Conservation (phyloP, 2,888 invertebrate species). For the Lottia gigantea region DNA sequence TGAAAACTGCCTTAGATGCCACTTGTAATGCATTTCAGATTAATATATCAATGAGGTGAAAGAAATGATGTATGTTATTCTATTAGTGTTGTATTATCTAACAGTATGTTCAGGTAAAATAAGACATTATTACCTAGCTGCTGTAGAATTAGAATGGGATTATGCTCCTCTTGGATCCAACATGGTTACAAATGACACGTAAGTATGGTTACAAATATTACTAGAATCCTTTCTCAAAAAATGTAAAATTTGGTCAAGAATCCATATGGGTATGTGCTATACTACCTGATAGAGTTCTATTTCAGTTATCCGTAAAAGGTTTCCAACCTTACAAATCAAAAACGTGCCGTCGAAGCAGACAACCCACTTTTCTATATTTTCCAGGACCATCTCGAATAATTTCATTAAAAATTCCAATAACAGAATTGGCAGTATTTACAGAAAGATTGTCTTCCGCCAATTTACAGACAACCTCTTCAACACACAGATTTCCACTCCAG, state of each 20-base stretch:
- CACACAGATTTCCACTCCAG: conserved; percentile 21
- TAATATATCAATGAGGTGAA: too few species aligned
- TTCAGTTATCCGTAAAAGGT: too few species aligned
- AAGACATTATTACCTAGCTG: conserved; percentile 45
- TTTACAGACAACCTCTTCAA: conserved; percentile 33
- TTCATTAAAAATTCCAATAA: conserved; percentile 28
- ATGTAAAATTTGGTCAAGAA: too few species aligned
- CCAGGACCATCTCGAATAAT: conserved; percentile 32
- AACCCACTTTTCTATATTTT: neutral
- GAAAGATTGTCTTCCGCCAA: conserved; percentile 33
- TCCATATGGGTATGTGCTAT: too few species aligned
- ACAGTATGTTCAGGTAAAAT: conserved; percentile 5
- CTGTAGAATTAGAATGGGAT: conserved; percentile 46
- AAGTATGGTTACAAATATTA: neutral
- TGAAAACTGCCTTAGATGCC: too few species aligned
- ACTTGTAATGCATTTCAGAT: too few species aligned
- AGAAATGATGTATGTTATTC: neutral
- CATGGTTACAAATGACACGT: neutral
- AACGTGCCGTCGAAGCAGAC: too few species aligned
- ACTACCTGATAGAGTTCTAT: too few species aligned
- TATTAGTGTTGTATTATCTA: neutral
- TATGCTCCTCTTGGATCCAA: conserved; percentile 39
- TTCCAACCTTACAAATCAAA: too few species aligned
- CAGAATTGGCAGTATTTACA: conserved; percentile 37
- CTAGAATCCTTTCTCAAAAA: too few species aligned